A percentile compares a stretch with the other conserved stretches of the same genome.
Conservation (phyloP, 2,888 invertebrate genomes). For the Hypomecis atomaria region DNA sequence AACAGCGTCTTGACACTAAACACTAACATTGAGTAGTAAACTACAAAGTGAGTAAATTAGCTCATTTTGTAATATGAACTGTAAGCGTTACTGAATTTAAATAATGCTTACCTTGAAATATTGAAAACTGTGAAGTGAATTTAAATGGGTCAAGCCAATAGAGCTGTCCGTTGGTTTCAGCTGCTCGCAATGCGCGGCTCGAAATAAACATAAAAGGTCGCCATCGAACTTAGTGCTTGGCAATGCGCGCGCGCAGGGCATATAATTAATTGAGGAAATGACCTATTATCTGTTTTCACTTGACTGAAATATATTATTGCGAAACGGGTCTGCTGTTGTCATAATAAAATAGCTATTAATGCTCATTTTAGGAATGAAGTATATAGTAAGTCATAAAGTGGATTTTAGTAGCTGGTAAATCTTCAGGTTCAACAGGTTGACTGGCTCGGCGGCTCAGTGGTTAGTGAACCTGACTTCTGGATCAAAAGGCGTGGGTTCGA, state of each 20-base stretch:
- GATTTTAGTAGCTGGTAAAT: background rate
- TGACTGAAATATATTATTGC: slow-evolving; percentile 40
- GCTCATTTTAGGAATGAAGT: background rate
- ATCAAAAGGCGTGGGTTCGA: too few species aligned
- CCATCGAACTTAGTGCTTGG: slow-evolving; percentile 67
- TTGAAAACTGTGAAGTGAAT: slow-evolving; percentile 48
- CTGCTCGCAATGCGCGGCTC: slow-evolving; percentile 61
- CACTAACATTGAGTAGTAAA: slow-evolving; percentile 9
- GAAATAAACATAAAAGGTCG: slow-evolving; percentile 80
- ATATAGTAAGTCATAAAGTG: background rate
- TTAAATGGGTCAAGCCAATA: slow-evolving; percentile 70
- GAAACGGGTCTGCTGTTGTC: slow-evolving; percentile 8
- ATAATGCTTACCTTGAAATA: slow-evolving; percentile 45
- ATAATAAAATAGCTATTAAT: background rate
- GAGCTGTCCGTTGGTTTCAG: slow-evolving; percentile 61
- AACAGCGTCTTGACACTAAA: slow-evolving; percentile 6
- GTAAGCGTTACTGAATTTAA: slow-evolving; percentile 33
- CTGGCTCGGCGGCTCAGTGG: too few species aligned
- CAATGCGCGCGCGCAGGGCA: slow-evolving; percentile 57
- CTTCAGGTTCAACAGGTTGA: background rate
- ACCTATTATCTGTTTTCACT: slow-evolving; percentile 55
- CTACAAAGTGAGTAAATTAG: slow-evolving; percentile 17
- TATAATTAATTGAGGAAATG: slow-evolving; percentile 75
- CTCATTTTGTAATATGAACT: slow-evolving; percentile 32
- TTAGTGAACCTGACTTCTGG: too few species aligned